phyloP scores from a whole-genome alignment of 2,113 vertebrate genomes.

The Glaucomys volans region DNA sequence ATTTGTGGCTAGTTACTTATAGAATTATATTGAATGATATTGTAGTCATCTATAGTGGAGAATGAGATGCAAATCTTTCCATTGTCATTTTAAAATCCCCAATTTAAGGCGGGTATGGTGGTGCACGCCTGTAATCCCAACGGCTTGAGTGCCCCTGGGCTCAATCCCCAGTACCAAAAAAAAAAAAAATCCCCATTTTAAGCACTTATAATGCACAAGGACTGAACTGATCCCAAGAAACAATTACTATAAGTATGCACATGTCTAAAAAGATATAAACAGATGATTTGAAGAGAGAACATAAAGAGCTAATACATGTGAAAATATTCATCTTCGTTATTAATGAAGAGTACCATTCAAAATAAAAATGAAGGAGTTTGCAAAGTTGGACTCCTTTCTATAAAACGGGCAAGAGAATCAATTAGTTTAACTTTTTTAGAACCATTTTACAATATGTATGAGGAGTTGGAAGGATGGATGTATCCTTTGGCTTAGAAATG shows the following conservation, averaged over 20 bases:
- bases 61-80: not conserved
- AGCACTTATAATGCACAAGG: not conserved
- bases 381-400: not conserved
- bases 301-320: constrained; percentile 7
- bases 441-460: not conserved
- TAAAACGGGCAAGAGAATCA: not conserved
- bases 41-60: not conserved
- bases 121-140: too few relatives aligned
- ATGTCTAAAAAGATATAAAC: not conserved
- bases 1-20: not conserved
- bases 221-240: not conserved
- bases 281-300: constrained; percentile 26
- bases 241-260: not conserved
- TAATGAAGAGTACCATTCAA: constrained; percentile 11
- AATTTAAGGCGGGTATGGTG: too few relatives aligned
- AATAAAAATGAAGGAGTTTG: not conserved
- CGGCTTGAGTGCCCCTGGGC: too few relatives aligned
- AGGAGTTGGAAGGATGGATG: not conserved
- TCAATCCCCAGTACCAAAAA: too few relatives aligned
- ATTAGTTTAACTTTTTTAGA: not conserved
- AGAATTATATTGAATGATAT: not conserved
- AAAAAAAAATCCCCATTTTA: constrained; percentile 38
- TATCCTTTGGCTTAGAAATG: not conserved
- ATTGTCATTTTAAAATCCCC: not conserved
- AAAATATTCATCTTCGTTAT: constrained; percentile 3